These are phyloP conservation scores for Incurvaria masculella DNA, from an alignment of 2,888 invertebrate genomes.

Conservation along the genomic window DNA sequence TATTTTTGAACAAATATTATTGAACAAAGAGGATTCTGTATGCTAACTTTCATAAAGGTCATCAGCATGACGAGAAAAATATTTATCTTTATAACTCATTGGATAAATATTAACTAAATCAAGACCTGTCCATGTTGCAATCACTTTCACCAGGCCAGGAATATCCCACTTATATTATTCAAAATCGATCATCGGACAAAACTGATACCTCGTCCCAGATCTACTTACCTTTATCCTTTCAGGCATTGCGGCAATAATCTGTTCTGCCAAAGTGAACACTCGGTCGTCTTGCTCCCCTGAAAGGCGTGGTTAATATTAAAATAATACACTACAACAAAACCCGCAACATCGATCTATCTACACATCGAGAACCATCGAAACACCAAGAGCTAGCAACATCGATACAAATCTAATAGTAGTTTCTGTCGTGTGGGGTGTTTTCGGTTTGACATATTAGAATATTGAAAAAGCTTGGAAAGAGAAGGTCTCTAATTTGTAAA, in stretches of 20 bases:
- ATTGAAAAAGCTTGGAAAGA: not conserved
- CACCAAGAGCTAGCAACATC: conserved; percentile 1
- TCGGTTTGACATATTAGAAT: not conserved
- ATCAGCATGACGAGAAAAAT: too few species aligned
- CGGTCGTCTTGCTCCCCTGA: conserved; percentile 90
- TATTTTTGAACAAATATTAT: too few species aligned
- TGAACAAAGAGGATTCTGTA: not conserved
- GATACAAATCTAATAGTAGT: not conserved
- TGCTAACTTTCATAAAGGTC: not conserved
- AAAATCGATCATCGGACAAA: too few species aligned
- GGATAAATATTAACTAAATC: too few species aligned
- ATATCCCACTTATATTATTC: too few species aligned
- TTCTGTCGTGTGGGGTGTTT: not conserved
- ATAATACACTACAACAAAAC: conserved; percentile 3
- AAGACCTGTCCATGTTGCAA: too few species aligned
- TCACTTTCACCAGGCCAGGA: too few species aligned
- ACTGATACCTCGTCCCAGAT: not conserved
- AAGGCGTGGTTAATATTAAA: conserved; percentile 26
- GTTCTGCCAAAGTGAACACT: conserved; percentile 91
- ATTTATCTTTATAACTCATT: too few species aligned
- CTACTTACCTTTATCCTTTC: conserved; percentile 85
- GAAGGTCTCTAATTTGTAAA: too few species aligned
- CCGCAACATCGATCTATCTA: conserved; percentile 1
- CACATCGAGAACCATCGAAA: conserved; percentile 1
- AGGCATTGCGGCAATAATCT: conserved; percentile 98